Conservation (phyloP, 2,888 invertebrate species). For the Diogma glabrata region DNA sequence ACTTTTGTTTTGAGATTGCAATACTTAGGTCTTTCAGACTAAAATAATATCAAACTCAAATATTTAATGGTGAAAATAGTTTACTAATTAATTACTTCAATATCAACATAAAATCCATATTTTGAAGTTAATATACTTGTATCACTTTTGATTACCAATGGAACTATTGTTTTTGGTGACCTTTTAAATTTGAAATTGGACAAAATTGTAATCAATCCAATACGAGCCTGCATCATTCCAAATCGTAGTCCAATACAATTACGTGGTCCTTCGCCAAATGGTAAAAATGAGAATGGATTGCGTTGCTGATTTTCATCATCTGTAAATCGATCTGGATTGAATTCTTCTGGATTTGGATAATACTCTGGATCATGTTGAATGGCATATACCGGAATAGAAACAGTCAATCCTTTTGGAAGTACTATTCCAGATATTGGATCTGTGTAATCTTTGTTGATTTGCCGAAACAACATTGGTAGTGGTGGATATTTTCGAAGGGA, state of each 20-base stretch:
- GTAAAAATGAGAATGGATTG: slow-evolving; percentile 23
- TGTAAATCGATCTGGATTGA: slow-evolving; percentile 45
- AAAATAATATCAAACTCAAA: no score
- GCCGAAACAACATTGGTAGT: slow-evolving; percentile 24
- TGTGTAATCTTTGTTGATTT: background rate
- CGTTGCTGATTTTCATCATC: slow-evolving; percentile 39
- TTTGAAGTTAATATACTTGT: background rate
- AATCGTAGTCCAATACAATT: slow-evolving; percentile 21
- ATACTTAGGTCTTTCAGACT: no score
- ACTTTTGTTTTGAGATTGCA: no score
- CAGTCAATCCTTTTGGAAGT: slow-evolving; percentile 31
- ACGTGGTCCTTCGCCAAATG: slow-evolving; percentile 19
- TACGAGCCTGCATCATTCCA: slow-evolving; percentile 14
- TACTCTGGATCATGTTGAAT: slow-evolving; percentile 43
- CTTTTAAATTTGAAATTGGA: background rate
- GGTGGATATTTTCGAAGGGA: slow-evolving; percentile 41
- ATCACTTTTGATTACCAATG: background rate
- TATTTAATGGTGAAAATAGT: no score
- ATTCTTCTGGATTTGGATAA: slow-evolving; percentile 44
- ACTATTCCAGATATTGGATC: background rate
- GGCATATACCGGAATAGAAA: slow-evolving; percentile 39
- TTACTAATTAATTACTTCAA: no score
- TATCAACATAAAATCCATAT: no score
- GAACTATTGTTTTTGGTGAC: slow-evolving; percentile 6
- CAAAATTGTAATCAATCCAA: slow-evolving; percentile 12